These are phyloP conservation scores for Bombus superbus DNA, from an alignment of 1,140 invertebrate genomes.

Conservation along the genomic window DNA sequence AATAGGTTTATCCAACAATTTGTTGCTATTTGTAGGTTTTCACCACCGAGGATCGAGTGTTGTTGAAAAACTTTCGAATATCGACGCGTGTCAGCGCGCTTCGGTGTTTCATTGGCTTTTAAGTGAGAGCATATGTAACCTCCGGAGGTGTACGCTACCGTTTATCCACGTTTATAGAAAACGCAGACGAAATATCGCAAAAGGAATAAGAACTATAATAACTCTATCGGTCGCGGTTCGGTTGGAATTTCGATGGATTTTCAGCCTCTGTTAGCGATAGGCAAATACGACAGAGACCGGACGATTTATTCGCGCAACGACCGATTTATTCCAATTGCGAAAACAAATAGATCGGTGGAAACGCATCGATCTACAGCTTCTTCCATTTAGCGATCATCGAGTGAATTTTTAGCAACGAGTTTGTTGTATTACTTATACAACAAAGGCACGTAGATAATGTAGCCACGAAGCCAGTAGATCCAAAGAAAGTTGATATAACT, in stretches of 20 bases:
- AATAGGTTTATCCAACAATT: slow-evolving; percentile 27
- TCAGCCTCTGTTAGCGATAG: too few species aligned
- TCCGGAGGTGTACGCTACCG: not conserved
- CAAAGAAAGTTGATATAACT: too few species aligned
- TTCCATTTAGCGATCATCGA: too few species aligned
- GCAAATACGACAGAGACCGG: not conserved
- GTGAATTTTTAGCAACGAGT: too few species aligned
- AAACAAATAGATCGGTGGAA: too few species aligned
- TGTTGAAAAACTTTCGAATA: slow-evolving; percentile 11
- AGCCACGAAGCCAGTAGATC: too few species aligned
- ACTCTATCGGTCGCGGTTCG: not conserved
- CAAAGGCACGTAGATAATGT: too few species aligned
- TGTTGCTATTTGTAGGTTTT: slow-evolving; percentile 5
- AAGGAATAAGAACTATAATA: not conserved
- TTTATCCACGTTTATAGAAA: not conserved
- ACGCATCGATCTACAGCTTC: too few species aligned
- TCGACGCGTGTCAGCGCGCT: not conserved
- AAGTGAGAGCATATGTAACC: not conserved
- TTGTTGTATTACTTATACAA: too few species aligned
- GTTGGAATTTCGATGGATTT: not conserved
- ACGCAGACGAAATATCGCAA: not conserved
- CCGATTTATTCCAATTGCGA: too few species aligned
- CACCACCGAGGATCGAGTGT: not conserved
- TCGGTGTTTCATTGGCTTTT: not conserved
- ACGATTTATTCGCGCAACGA: too few species aligned